Evolutionary conservation across 1,140 invertebrate genomes (phyloP).

Genomic region (Drosophila equinoxialis): DNA sequence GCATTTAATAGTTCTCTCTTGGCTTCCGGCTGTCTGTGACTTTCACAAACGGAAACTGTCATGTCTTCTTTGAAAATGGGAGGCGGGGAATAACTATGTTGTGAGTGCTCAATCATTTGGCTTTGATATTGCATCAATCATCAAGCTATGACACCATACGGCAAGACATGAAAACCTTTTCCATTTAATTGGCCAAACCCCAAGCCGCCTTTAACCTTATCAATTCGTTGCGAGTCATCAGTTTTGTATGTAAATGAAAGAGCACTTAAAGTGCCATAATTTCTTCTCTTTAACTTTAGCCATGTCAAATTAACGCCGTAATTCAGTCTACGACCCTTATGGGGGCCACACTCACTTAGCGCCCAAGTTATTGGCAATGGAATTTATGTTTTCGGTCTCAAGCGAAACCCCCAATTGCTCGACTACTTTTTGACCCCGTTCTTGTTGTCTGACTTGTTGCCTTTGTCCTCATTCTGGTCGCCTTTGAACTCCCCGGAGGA

Average conservation of each 20-base stretch:
- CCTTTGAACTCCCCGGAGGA: conserved; percentile 36
- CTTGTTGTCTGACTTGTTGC: conserved; percentile 3
- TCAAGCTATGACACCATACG: conserved; percentile 60
- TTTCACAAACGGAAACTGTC: conserved; percentile 16
- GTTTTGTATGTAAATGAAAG: conserved; percentile 30
- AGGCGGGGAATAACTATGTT: neutral
- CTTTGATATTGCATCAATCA: conserved; percentile 66
- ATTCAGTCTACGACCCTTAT: conserved; percentile 49
- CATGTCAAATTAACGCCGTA: conserved; percentile 68
- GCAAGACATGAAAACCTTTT: conserved; percentile 66
- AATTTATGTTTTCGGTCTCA: conserved; percentile 47
- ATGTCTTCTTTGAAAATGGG: neutral
- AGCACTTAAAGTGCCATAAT: conserved; percentile 42
- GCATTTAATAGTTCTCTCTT: conserved; percentile 17
- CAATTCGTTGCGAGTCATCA: conserved; percentile 50
- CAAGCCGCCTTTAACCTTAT: conserved; percentile 13
- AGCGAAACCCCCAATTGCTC: no score
- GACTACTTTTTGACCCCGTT: conserved; percentile 2
- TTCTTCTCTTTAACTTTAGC: conserved; percentile 5
- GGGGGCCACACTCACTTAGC: conserved; percentile 50
- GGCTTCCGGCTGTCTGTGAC: conserved; percentile 18
- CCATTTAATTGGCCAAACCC: conserved; percentile 63
- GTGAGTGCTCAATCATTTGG: conserved; percentile 44
- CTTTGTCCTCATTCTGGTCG: neutral
- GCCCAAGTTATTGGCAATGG: conserved; percentile 58